Base-by-base conservation (phyloP, 2,888 invertebrate species). In the Fragum sueziense region DNA sequence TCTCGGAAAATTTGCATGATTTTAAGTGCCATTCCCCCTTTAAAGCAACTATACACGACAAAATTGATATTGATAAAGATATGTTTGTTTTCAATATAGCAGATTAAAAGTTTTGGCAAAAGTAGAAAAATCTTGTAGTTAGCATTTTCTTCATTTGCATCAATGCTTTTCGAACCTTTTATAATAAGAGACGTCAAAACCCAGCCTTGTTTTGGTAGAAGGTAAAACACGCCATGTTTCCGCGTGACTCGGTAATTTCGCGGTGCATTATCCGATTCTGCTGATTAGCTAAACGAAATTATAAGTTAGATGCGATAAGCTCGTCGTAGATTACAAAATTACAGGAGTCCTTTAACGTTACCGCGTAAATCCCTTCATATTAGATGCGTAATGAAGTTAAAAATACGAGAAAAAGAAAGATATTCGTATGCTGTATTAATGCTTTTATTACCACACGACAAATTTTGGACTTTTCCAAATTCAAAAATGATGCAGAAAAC, bases 281-380 rank as follows among this genome's bases (percentile, higher is more conserved):
- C 65, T 65, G 65, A 65, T 65, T 65, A 27, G 27, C 41, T 65
- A 65, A 65, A 65, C 65, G 65, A 65, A 65, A 65, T 65, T 65
- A 65, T 65, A 41, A 37, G 65, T 41, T 65, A 37, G 27, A 4
- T 25, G 65, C 33, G 33, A 65, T 34, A 33, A 41, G 34, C 33
- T 34, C 0, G 7, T 3, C 22, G 25, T 41, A 22, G 22, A 25
- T 34, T 65, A 37, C 22, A 65, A 34, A 41, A 65, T 65, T 65
- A 65, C 41, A 41, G 65, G 65, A 65, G 3, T 34, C 27, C 65
- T 33, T 33, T 29, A 57, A 57, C n/a, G 14, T 47, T 47, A 47
- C 47, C 17, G 3, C 14, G 47, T 47, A 20, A 47, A 47, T n/a
- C 47, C 47, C 47, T 47, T 14, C 2, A 14, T 20, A 47, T 47